These are phyloP conservation scores for Brenthis hecate DNA, from an alignment of 2,888 invertebrate species.

Conservation along the genomic window DNA sequence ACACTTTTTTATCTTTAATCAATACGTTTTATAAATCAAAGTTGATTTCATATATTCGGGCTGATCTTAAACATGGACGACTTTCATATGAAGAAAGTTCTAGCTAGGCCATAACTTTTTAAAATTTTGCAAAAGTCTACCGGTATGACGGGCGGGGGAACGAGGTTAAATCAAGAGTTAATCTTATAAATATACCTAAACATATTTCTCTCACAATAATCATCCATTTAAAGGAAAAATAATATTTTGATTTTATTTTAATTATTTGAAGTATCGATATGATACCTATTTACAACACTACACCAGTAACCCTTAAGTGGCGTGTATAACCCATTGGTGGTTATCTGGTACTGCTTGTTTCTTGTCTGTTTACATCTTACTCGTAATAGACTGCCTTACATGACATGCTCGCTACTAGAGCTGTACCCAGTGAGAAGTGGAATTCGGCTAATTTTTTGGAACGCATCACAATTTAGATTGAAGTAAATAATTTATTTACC, in stretches of 20 bases:
- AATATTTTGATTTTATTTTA: neutral
- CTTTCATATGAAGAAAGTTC: too few relatives aligned
- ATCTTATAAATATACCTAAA: neutral
- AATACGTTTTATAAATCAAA: too few relatives aligned
- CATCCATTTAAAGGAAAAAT: neutral
- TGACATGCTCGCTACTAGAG: constrained; percentile 25
- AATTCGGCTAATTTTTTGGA: neutral
- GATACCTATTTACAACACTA: constrained; percentile 4
- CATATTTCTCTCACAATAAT: neutral
- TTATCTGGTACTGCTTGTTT: constrained; percentile 62
- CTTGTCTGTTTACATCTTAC: constrained; percentile 66
- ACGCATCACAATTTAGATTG: too few relatives aligned
- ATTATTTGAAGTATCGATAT: neutral
- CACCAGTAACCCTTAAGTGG: constrained; percentile 60
- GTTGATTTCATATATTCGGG: too few relatives aligned
- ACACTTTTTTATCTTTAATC: too few relatives aligned
- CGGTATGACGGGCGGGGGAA: too few relatives aligned
- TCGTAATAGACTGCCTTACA: constrained; percentile 36
- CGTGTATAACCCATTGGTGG: constrained; percentile 65
- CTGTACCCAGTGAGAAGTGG: neutral
- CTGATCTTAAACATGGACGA: too few relatives aligned
- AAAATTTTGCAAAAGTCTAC: too few relatives aligned
- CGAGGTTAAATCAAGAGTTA: neutral
- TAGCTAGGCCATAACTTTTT: too few relatives aligned
- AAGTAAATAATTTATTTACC: too few relatives aligned